Evolutionary conservation across 1,140 invertebrate species (phyloP).

Genomic region (Heliconius hermathena): DNA sequence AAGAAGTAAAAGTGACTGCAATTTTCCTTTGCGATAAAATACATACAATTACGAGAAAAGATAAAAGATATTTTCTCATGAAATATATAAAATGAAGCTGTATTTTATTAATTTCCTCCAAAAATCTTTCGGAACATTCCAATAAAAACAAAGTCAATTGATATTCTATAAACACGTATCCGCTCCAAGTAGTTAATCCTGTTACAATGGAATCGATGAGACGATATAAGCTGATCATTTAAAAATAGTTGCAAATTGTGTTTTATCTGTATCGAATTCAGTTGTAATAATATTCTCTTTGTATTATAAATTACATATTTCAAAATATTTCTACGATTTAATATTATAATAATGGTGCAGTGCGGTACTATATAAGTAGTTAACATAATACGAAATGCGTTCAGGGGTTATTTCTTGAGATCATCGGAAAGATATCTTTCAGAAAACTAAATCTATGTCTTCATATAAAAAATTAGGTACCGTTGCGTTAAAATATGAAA

Average conservation of each 20-base stretch:
- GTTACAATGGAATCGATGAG: constrained; percentile 71
- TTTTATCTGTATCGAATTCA: constrained; percentile 29
- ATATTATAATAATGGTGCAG: not conserved
- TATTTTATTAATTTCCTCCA: constrained; percentile 30
- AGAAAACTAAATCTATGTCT: too few relatives aligned
- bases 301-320: constrained; percentile 1
- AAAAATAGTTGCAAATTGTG: constrained; percentile 52
- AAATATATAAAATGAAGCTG: constrained; percentile 23
- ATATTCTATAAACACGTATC: constrained; percentile 69
- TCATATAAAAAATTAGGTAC: not conserved
- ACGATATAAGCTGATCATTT: constrained; percentile 73
- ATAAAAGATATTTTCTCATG: not conserved
- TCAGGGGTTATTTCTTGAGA: not conserved
- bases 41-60: not conserved
- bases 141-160: constrained; percentile 52
- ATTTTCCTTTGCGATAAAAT: not conserved
- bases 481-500: not conserved
- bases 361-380: not conserved
- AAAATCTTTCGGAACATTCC: constrained; percentile 32
- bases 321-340: not conserved
- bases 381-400: not conserved
- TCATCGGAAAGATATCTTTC: not conserved
- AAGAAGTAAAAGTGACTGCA: not conserved
- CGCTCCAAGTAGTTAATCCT: constrained; percentile 72
- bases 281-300: not conserved